Base-by-base conservation (phyloP, 2,113 vertebrate species). In the Notarius quadriscutis region DNA sequence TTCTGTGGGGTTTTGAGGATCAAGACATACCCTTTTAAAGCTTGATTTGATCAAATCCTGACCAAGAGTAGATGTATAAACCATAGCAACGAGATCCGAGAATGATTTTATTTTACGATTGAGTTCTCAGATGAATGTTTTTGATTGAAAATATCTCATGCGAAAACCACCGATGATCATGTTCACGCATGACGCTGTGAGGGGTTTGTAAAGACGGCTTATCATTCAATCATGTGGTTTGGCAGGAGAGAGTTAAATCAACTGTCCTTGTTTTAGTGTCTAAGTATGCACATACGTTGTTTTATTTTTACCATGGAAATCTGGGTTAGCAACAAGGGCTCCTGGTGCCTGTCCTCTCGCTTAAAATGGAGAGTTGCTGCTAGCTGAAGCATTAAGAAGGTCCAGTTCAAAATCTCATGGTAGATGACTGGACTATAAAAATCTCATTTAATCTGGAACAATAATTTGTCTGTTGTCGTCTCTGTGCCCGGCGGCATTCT, bases 261-360 rank as follows among this genome's bases (percentile, higher is more conserved):
- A 85, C 90, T 94, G 95, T 92, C 93, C 94, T 94, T 94, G 93
- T 94, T 94, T 93, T 90, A 86, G 81, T 86, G 88, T 93, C 91
- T 93, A 93, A 92, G 91, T 93, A 93, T 93, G 93, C 91, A 89
- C 93, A 94, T 94, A 94, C 89, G 92, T 94, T 93, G 92, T 91
- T 94, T 92, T 94, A 93, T 94, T 94, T 94, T 94, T 94, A 93
- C 92, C 84, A 57, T 77, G 51, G 48, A 93, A 91, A 94, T 91
- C 93, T 94, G 92, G 93, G 92, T 93, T 94, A 94, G 88, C 90
- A 60, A 69, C 87, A 88, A 65, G 81, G 83, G 79, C 87, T 91
- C 84, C 75, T 92, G 91, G 90, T 93, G 78, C 91, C 83, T 83
- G 83, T 93, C 91, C 92, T 91, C 92, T 92, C 79, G 90, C 81